These are phyloP conservation scores for Aphelinus atriplicis DNA, from an alignment of 1,140 invertebrate species.

Conservation along the genomic window DNA sequence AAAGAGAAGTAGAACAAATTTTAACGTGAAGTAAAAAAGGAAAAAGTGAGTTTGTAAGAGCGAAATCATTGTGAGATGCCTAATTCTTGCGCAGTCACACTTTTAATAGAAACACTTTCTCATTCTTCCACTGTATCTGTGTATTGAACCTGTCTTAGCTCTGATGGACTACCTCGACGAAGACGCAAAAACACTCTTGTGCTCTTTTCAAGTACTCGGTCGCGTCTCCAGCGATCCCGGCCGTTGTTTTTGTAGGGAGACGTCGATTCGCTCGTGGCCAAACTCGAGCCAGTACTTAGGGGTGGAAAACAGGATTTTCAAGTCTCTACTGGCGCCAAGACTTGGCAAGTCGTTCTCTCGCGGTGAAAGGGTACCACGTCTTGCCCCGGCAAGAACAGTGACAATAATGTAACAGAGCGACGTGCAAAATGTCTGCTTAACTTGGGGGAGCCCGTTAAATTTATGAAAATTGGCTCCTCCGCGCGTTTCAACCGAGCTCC, in stretches of 20 bases:
- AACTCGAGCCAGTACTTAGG: neutral
- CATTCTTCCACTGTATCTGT: no score
- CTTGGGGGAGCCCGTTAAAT: neutral
- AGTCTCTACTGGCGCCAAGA: conserved; percentile 1
- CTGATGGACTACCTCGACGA: no score
- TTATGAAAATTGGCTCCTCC: conserved; percentile 19
- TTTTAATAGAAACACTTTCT: no score
- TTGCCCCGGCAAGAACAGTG: neutral
- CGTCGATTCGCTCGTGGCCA: neutral
- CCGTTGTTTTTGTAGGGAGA: neutral
- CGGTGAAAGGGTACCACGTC: neutral
- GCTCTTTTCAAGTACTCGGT: no score
- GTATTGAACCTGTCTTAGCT: no score
- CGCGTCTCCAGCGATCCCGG: no score
- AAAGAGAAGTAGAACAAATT: no score
- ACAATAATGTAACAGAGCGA: conserved; percentile 8
- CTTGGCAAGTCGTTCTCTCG: neutral
- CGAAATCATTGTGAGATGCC: no score
- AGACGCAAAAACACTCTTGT: no score
- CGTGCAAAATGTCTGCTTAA: conserved; percentile 15
- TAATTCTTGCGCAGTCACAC: no score
- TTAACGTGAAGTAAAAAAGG: no score
- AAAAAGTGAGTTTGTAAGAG: no score
- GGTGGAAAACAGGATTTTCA: conserved; percentile 26
- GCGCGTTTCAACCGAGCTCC: neutral